A percentile compares a stretch with the other conserved stretches of the same genome.
These are phyloP conservation scores for Xenus cinereus DNA, from an alignment of 2,113 vertebrate genomes.

Conservation along the genomic window DNA sequence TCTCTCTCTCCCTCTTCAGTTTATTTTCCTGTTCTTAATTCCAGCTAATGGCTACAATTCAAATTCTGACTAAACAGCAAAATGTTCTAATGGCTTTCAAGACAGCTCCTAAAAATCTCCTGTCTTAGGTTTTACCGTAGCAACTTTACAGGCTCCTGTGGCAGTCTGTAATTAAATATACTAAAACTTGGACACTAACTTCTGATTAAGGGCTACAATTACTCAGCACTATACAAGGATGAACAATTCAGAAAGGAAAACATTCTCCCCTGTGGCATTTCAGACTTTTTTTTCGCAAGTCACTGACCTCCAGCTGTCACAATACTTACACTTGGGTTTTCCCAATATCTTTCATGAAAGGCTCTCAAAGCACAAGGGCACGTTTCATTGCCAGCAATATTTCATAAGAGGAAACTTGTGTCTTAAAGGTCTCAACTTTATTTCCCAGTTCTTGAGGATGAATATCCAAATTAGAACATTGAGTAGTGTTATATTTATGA, in stretches of 20 bases:
- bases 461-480: background rate
- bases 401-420: background rate
- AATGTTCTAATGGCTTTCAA: background rate
- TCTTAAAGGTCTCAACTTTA: background rate
- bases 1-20: background rate
- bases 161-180: background rate
- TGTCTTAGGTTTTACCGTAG: background rate
- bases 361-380: background rate
- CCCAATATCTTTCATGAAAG: background rate
- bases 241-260: background rate
- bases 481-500: background rate
- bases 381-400: background rate
- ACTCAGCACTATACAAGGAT: background rate
- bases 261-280: background rate
- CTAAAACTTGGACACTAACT: background rate
- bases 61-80: background rate
- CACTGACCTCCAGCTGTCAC: constrained; percentile 1
- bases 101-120: background rate
- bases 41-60: background rate
- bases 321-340: background rate
- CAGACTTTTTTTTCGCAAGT: background rate
- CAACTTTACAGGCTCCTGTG: background rate
- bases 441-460: background rate
- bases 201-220: background rate
- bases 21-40: background rate